A percentile compares a stretch with the other conserved stretches of the same genome.
phyloP scores from a whole-genome alignment of 1,140 invertebrate genomes.

The Nephila pilipes region DNA sequence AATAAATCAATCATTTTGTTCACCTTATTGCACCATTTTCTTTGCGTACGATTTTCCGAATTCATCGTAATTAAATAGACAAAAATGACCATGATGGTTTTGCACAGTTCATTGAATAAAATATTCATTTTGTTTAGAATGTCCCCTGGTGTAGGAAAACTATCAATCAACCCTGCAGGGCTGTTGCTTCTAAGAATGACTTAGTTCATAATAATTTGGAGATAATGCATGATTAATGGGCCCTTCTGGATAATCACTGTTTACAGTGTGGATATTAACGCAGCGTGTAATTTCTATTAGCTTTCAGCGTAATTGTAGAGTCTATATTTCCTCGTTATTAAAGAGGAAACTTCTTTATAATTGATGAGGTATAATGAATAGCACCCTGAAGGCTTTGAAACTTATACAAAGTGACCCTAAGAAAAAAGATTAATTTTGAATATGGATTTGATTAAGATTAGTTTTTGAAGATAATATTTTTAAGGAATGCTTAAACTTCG shows the following conservation, averaged over 20 bases:
- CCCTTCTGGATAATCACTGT: neutral
- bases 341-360: neutral
- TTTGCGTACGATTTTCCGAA: too few relatives aligned
- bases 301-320: neutral
- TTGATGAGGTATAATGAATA: neutral
- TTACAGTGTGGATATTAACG: neutral
- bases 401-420: neutral
- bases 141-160: neutral
- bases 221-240: conserved; percentile 7
- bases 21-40: too few relatives aligned
- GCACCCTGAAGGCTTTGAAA: neutral
- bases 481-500: too few relatives aligned
- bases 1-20: too few relatives aligned
- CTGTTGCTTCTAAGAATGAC: neutral
- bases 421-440: neutral
- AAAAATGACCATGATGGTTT: too few relatives aligned
- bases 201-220: neutral
- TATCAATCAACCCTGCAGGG: neutral
- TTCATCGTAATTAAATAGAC: too few relatives aligned
- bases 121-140: neutral
- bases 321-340: conserved; percentile 2
- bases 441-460: too few relatives aligned
- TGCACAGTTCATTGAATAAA: neutral
- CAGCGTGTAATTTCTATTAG: conserved; percentile 5
- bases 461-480: too few relatives aligned